Conservation (phyloP, 1,140 invertebrate genomes). For the Copidosoma floridanum region DNA sequence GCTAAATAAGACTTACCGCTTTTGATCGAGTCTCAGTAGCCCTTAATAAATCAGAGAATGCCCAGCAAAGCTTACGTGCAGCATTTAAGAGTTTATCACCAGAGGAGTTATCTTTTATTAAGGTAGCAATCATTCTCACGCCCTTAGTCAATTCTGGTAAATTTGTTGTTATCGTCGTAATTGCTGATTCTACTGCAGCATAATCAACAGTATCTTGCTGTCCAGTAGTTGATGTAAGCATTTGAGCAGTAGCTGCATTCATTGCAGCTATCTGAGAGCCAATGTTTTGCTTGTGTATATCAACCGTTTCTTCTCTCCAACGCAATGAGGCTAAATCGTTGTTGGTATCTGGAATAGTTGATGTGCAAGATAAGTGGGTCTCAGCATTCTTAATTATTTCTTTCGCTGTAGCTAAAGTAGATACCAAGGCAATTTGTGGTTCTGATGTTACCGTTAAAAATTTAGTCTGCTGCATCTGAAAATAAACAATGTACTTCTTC, state of each 20-base stretch:
- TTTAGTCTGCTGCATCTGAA: conserved; percentile 80
- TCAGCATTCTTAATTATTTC: conserved; percentile 85
- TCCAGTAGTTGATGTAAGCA: conserved; percentile 91
- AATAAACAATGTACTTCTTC: conserved; percentile 7
- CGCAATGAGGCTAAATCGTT: conserved; percentile 81
- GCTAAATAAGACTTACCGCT: conserved; percentile 71
- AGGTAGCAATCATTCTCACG: conserved; percentile 90
- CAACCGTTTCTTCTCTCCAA: conserved; percentile 92
- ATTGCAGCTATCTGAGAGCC: conserved; percentile 96
- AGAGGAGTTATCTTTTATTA: conserved; percentile 81
- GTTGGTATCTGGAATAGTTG: conserved; percentile 78
- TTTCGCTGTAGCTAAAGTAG: conserved; percentile 84
- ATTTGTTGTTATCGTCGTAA: conserved; percentile 95
- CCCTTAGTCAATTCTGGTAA: conserved; percentile 94
- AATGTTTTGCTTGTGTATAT: conserved; percentile 94
- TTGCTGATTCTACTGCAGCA: conserved; percentile 93
- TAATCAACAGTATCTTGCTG: conserved; percentile 84
- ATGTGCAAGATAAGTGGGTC: conserved; percentile 71
- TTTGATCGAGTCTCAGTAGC: conserved; percentile 91
- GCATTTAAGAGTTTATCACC: conserved; percentile 89
- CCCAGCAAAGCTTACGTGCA: conserved; percentile 84
- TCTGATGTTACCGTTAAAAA: conserved; percentile 81
- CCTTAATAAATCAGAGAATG: conserved; percentile 92
- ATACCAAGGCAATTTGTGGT: conserved; percentile 86
- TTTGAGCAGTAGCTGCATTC: conserved; percentile 97